Evolutionary conservation across 2,888 invertebrate genomes (phyloP).

Genomic region (Andrena praecox): DNA sequence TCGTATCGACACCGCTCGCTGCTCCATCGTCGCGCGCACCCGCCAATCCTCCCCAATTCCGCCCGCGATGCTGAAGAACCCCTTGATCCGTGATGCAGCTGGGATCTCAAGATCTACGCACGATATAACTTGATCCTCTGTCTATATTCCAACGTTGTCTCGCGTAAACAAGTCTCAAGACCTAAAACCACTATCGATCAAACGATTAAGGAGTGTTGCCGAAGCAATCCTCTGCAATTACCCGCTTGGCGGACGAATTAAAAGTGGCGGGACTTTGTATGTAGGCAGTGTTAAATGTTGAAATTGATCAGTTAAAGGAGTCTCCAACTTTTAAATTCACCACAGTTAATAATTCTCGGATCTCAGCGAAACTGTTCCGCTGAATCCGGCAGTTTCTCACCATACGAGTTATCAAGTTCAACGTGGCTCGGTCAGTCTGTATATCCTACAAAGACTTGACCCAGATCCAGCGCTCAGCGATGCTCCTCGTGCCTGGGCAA

Average conservation of each 20-base stretch:
- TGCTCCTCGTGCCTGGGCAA: constrained; percentile 38
- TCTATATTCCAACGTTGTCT: neutral
- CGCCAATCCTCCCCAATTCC: constrained; percentile 48
- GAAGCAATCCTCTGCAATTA: too few relatives aligned
- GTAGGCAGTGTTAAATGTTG: too few relatives aligned
- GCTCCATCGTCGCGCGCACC: constrained; percentile 8
- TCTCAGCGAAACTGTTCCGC: too few relatives aligned
- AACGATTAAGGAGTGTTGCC: too few relatives aligned
- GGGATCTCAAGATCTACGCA: neutral
- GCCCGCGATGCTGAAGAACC: constrained; percentile 45
- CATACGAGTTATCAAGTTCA: constrained; percentile 17
- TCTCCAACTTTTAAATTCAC: too few relatives aligned
- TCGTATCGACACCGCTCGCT: constrained; percentile 58
- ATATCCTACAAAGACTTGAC: constrained; percentile 67
- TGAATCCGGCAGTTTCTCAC: constrained; percentile 9
- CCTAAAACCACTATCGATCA: too few relatives aligned
- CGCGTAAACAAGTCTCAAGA: too few relatives aligned
- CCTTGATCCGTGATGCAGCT: constrained; percentile 1
- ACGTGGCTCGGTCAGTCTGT: constrained; percentile 30
- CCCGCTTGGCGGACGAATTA: too few relatives aligned
- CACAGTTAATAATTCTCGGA: too few relatives aligned
- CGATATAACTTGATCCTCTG: neutral
- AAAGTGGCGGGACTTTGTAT: too few relatives aligned
- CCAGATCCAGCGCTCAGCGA: constrained; percentile 48
- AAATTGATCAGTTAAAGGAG: too few relatives aligned